phyloP scores from a whole-genome alignment of 2,888 invertebrate genomes.

The Trachelus stipa region DNA sequence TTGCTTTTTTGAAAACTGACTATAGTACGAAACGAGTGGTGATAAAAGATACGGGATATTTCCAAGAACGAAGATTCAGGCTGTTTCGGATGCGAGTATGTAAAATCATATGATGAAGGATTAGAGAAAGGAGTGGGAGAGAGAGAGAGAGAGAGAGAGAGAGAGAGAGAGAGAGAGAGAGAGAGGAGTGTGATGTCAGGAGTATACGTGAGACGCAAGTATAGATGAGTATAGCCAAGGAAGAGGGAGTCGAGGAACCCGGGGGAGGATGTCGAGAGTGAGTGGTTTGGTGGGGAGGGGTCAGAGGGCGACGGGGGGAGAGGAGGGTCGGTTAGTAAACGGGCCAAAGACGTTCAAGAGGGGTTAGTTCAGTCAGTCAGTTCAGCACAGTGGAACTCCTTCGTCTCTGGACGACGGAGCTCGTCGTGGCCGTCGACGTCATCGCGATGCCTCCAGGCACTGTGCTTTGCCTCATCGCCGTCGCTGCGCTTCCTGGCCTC shows the following conservation, averaged over 20 bases:
- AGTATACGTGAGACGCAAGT: neutral
- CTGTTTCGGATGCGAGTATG: neutral
- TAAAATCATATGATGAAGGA: neutral
- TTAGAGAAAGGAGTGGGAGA: slow-evolving; percentile 16
- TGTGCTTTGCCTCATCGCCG: slow-evolving; percentile 22
- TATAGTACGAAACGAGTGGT: neutral
- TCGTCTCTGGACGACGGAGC: slow-evolving; percentile 53
- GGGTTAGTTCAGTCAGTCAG: slow-evolving; percentile 20
- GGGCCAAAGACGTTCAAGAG: slow-evolving; percentile 15
- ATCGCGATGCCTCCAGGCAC: slow-evolving; percentile 22
- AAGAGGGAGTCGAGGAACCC: slow-evolving; percentile 33
- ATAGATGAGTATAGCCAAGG: slow-evolving; percentile 31
- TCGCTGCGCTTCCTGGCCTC: slow-evolving; percentile 21
- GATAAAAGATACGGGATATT: neutral
- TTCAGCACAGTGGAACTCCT: slow-evolving; percentile 52
- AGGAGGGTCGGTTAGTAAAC: neutral
- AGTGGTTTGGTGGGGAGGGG: neutral
- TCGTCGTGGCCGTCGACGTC: slow-evolving; percentile 25
- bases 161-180: slow-evolving; percentile 22
- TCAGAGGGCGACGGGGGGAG: neutral
- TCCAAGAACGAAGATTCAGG: neutral
- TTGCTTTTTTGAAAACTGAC: neutral
- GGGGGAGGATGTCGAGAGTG: slow-evolving; percentile 1
- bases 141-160: neutral
- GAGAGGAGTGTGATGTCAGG: slow-evolving; percentile 29